Evolutionary conservation across 2,113 vertebrate genomes (phyloP).

Genomic region (Pterophyllum scalare): DNA sequence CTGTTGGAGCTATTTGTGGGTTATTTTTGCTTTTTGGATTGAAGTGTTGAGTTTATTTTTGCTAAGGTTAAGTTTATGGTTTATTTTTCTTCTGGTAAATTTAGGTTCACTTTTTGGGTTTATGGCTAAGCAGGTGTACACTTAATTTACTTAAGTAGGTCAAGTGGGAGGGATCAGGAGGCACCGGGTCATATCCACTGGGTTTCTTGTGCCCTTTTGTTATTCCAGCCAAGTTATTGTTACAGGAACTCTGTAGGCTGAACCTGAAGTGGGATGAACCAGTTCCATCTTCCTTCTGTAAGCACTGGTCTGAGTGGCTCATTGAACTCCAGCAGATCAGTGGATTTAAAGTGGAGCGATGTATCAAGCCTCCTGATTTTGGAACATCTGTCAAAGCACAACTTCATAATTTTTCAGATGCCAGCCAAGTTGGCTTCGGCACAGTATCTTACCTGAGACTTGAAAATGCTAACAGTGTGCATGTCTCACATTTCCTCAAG

Average conservation of each 20-base stretch:
- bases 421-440: not conserved
- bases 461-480: not conserved
- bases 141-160: no score
- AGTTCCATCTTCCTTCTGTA: not conserved
- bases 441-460: not conserved
- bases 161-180: no score
- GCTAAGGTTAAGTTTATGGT: no score
- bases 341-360: not conserved
- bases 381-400: not conserved
- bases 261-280: conserved; percentile 11
- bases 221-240: conserved; percentile 2
- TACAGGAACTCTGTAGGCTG: conserved; percentile 22
- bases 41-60: no score
- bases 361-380: not conserved
- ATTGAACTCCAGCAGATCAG: not conserved
- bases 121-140: no score
- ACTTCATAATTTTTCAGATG: not conserved
- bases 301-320: not conserved
- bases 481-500: not conserved
- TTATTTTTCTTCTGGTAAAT: no score
- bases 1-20: no score
- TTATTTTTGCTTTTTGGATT: no score
- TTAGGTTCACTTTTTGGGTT: no score
- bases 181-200: no score
- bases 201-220: conserved; percentile 11